Evolutionary conservation across 2,888 invertebrate species (phyloP), one percentile per base, ranked within the genome.

Genomic region (Tigriopus californicus): DNA sequence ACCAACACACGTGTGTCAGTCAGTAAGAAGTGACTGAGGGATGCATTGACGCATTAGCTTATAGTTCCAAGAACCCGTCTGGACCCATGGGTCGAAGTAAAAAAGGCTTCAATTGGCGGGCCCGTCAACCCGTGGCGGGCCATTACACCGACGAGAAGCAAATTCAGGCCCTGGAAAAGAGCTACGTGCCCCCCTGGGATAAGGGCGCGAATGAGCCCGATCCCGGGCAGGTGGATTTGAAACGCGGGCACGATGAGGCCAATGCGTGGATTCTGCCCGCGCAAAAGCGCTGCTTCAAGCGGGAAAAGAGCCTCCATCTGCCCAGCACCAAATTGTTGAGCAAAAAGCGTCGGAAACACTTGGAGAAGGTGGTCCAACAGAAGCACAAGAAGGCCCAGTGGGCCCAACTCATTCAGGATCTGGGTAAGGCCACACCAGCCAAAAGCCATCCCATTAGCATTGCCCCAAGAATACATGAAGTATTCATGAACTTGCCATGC

Each of bases 321-420:
- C 61, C 64, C 22, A 60, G 63, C 57, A 80, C 78, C 1, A 77
- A 78, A 67, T 79, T 87, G 63, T 72, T 95, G 8, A 85, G 89
- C 0, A 94, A 89, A 68, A 90, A 87, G 64, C 86, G 90, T 66
- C 75, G 86, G 59, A 92, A 91, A 70, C 77, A 79, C 62, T 72
- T 94, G 56, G 83, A 91, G 67, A 83, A 87, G 71, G 80, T 95
- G 67, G 80, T 92, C 1, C 85, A 90, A 53, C 80, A 81, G 64
- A 92, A 91, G 68, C 80, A 85, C 67, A 91, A 92, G 67, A 95
- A 94, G 69, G 79, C 81, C 68, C 83, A 84, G 6, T 8, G 51
- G 25, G 13, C 24, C 1, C 46, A 44, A 22, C 46, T 56, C n/a
- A n/a, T 56, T 1, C 46, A 56, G 33, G 44, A 56, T 44, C 22